Evolutionary conservation across 2,113 vertebrate species (phyloP).

Genomic region (Tragelaphus strepsiceros): DNA sequence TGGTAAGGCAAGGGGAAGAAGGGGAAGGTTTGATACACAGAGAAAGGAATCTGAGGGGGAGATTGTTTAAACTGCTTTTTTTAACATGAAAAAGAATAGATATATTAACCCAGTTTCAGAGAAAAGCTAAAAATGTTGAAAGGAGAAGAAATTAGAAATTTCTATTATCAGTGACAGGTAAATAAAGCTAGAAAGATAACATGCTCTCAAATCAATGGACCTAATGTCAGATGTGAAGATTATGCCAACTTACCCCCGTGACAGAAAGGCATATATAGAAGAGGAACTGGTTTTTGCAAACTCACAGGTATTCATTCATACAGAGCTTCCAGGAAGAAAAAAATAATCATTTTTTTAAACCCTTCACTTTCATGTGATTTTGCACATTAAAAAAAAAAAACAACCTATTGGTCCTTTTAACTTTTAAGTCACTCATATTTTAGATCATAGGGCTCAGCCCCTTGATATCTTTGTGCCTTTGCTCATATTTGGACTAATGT

Average conservation of each 20-base stretch:
- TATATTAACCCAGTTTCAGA: neutral
- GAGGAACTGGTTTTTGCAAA: neutral
- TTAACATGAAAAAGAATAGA: neutral
- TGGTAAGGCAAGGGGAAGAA: neutral
- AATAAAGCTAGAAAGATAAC: neutral
- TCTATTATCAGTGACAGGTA: neutral
- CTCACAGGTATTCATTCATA: neutral
- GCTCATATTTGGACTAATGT: neutral
- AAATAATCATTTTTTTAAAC: neutral
- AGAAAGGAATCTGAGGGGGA: neutral
- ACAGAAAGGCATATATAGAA: neutral
- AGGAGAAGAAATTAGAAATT: constrained; percentile 1
- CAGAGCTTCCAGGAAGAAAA: neutral
- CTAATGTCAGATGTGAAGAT: neutral
- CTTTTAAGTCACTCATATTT: neutral
- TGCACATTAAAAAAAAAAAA: neutral
- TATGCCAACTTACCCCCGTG: neutral
- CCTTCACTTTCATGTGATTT: neutral
- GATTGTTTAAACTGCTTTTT: neutral
- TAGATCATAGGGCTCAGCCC: neutral
- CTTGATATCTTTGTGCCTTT: neutral
- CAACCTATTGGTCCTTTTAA: neutral
- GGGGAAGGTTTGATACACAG: neutral
- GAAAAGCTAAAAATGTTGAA: neutral
- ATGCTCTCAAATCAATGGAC: neutral